Evolutionary conservation across 2,113 vertebrate species (phyloP).

Genomic region (Pogonocichla stellata): DNA sequence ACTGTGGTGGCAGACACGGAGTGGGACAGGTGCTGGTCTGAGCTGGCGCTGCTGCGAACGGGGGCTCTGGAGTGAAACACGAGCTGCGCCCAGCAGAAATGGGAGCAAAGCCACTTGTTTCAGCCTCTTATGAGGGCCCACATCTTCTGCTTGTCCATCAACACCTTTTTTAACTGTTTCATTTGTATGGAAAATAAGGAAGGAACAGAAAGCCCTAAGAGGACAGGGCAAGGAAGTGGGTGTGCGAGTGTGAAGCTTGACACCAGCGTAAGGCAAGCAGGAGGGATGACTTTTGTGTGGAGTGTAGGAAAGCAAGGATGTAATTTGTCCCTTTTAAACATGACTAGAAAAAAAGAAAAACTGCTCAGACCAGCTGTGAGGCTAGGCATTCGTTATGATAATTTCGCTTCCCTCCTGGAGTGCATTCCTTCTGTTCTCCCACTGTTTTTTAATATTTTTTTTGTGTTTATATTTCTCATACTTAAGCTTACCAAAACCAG

Average conservation of each 20-base stretch:
- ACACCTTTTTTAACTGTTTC: not conserved
- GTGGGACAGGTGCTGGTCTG: not conserved
- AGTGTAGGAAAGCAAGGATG: not conserved
- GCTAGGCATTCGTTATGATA: not conserved
- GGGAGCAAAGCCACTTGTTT: not conserved
- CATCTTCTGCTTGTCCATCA: not conserved
- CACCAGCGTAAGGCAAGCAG: not conserved
- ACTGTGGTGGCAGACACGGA: not conserved
- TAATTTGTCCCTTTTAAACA: not conserved
- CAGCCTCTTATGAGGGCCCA: not conserved
- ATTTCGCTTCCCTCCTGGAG: not conserved
- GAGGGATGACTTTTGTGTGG: not conserved
- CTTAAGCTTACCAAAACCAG: not conserved
- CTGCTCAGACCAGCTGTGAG: not conserved
- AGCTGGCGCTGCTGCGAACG: accelerated
- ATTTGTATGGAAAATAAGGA: not conserved
- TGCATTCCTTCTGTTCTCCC: accelerated
- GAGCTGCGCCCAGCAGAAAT: not conserved
- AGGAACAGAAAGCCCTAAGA: not conserved
- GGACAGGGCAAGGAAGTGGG: not conserved
- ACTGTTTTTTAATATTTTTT: not conserved
- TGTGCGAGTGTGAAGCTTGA: not conserved
- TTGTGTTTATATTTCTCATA: not conserved
- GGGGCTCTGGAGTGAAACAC: not conserved
- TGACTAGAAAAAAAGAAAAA: not conserved